Percentiles rank a stretch among this genome's conserved stretches.
Evolutionary conservation across 2,888 invertebrate genomes (phyloP).

Genomic region (Kuschelorhynchus macadamiae): DNA sequence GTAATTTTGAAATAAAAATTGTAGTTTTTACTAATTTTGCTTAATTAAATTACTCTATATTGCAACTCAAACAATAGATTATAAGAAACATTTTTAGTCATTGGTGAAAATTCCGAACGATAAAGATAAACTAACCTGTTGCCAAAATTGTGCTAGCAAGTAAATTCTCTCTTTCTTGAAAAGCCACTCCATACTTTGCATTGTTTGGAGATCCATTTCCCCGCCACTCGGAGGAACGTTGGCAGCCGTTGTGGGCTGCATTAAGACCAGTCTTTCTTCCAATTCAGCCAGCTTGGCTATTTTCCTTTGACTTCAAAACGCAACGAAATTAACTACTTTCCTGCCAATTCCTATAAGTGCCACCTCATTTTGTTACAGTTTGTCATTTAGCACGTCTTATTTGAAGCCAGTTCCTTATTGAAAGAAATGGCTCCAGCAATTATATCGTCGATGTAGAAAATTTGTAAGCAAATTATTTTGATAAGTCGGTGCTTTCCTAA

Average conservation of each 20-base stretch:
- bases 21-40: too few species aligned
- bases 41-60: too few species aligned
- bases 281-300: conserved; percentile 59
- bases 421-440: too few species aligned
- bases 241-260: conserved; percentile 83
- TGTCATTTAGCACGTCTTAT: too few species aligned
- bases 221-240: conserved; percentile 73
- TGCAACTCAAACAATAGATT: too few species aligned
- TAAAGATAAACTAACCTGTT: conserved; percentile 94
- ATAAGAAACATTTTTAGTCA: too few species aligned
- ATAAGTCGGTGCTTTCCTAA: too few species aligned
- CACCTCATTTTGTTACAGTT: conserved; percentile 3
- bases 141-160: conserved; percentile 95
- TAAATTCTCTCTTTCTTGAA: conserved; percentile 96
- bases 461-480: too few species aligned
- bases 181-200: conserved; percentile 97
- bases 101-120: too few species aligned
- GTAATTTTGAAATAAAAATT: too few species aligned
- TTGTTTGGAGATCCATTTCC: conserved; percentile 94
- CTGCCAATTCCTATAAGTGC: background rate
- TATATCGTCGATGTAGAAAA: too few species aligned
- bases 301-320: background rate
- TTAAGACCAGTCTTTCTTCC: conserved; percentile 70
- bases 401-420: too few species aligned
- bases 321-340: conserved; percentile 1